Conservation (phyloP, 2,888 invertebrate species). For the Leptinotarsa juncta region DNA sequence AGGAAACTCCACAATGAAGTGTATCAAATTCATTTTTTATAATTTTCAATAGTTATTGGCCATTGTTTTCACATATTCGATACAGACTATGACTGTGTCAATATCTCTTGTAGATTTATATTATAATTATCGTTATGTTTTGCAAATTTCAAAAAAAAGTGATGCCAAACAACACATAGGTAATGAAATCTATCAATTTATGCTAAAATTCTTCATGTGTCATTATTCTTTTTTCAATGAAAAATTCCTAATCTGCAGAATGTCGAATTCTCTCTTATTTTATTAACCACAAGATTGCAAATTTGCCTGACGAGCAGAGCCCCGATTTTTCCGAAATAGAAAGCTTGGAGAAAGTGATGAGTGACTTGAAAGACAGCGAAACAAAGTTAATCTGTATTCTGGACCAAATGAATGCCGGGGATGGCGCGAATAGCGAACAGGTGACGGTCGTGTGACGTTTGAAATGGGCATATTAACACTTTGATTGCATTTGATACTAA, state of each 20-base stretch:
- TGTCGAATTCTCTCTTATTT: background rate
- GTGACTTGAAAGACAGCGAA: slow-evolving; percentile 78
- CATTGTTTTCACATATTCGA: too few relatives aligned
- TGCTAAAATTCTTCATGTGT: background rate
- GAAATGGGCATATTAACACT: slow-evolving; percentile 9
- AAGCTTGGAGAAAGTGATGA: slow-evolving; percentile 75
- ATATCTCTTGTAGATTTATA: too few relatives aligned
- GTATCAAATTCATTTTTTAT: too few relatives aligned
- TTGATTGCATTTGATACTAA: slow-evolving; percentile 3
- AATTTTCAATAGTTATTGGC: too few relatives aligned
- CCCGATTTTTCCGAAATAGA: slow-evolving; percentile 64
- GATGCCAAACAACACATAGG: too few relatives aligned
- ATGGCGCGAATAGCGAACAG: slow-evolving; percentile 3
- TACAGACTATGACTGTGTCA: too few relatives aligned
- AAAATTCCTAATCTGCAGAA: slow-evolving; percentile 2
- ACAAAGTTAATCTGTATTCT: slow-evolving; percentile 73
- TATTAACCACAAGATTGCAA: slow-evolving; percentile 15
- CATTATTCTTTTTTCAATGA: background rate
- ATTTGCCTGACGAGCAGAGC: slow-evolving; percentile 45
- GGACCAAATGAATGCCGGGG: slow-evolving; percentile 54
- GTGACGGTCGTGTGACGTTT: slow-evolving; percentile 13
- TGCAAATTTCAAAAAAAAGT: too few relatives aligned
- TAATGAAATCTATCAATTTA: too few relatives aligned
- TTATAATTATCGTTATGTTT: too few relatives aligned
- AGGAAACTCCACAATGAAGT: too few relatives aligned